phyloP scores from a whole-genome alignment of 2,888 invertebrate species.

The Lampropteryx suffumata region DNA sequence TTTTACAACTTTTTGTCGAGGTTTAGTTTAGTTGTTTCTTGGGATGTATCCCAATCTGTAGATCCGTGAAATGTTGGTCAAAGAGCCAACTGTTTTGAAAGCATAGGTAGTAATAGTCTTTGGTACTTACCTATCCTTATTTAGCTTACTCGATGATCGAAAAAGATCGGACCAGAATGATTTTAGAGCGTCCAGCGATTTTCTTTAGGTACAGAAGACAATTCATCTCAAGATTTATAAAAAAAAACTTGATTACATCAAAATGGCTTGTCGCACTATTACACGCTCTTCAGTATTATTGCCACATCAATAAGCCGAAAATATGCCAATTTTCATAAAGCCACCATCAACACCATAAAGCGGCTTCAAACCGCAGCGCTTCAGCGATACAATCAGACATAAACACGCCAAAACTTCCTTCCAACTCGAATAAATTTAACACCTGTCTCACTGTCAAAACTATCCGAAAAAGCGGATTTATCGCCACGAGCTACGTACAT shows the following conservation, averaged over 20 bases:
- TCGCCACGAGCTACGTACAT: constrained; percentile 42
- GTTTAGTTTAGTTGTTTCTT: constrained; percentile 2
- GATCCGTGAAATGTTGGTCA: no score
- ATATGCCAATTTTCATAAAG: constrained; percentile 49
- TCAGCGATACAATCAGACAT: constrained; percentile 53
- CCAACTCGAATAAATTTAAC: constrained; percentile 64
- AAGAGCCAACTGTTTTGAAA: no score
- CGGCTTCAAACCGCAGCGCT: constrained; percentile 33
- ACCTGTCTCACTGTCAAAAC: constrained; percentile 64
- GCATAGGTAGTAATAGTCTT: no score
- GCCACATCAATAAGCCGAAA: constrained; percentile 25
- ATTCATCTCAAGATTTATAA: no score
- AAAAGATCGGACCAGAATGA: no score
- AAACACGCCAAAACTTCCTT: constrained; percentile 55
- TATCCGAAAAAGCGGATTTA: constrained; percentile 38
- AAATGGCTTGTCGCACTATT: no score
- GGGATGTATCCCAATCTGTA: no score
- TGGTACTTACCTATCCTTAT: no score
- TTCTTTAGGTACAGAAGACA: no score
- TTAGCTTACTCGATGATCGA: no score
- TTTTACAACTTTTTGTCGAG: constrained; percentile 17
- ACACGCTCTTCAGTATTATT: constrained; percentile 1
- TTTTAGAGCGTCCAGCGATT: no score
- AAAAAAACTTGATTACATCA: neutral
- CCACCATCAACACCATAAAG: constrained; percentile 55